phyloP scores from a whole-genome alignment of 1,140 invertebrate species.

The Anthonomus grandis region DNA sequence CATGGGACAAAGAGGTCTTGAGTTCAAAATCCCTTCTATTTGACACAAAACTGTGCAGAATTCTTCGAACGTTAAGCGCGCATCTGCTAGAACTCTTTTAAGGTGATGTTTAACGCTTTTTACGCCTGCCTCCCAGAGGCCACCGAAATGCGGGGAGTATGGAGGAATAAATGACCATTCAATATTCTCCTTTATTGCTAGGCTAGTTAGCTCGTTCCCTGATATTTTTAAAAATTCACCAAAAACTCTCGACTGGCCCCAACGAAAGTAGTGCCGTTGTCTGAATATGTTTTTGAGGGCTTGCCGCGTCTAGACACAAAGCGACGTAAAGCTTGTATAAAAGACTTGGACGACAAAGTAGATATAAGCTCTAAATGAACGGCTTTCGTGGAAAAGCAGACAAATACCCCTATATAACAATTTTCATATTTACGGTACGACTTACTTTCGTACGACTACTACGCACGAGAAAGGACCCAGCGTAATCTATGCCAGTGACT shows the following conservation, averaged over 20 bases:
- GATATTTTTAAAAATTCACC: constrained; percentile 2
- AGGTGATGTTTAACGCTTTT: constrained; percentile 18
- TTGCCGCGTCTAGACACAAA: constrained; percentile 20
- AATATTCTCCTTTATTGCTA: constrained; percentile 13
- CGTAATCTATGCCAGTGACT: background rate
- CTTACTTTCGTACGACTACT: background rate
- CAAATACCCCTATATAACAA: constrained; percentile 2
- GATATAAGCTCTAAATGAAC: constrained; percentile 39
- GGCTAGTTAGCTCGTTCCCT: background rate
- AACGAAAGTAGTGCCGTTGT: constrained; percentile 22
- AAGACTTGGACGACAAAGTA: constrained; percentile 33
- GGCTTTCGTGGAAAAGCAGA: constrained; percentile 24
- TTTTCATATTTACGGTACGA: background rate
- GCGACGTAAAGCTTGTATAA: constrained; percentile 36
- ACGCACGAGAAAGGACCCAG: background rate
- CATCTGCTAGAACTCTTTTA: constrained; percentile 12
- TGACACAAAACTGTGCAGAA: constrained; percentile 2
- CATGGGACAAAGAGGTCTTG: no score
- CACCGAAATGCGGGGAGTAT: constrained; percentile 25
- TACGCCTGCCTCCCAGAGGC: constrained; percentile 23
- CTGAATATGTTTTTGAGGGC: constrained; percentile 18
- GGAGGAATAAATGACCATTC: constrained; percentile 34
- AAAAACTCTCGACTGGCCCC: constrained; percentile 18
- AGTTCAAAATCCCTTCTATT: no score
- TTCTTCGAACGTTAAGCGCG: constrained; percentile 1